Evolutionary conservation across 2,888 invertebrate species (phyloP), one percentile per base, ranked within the genome.

Genomic region (Entomobrya proxima): DNA sequence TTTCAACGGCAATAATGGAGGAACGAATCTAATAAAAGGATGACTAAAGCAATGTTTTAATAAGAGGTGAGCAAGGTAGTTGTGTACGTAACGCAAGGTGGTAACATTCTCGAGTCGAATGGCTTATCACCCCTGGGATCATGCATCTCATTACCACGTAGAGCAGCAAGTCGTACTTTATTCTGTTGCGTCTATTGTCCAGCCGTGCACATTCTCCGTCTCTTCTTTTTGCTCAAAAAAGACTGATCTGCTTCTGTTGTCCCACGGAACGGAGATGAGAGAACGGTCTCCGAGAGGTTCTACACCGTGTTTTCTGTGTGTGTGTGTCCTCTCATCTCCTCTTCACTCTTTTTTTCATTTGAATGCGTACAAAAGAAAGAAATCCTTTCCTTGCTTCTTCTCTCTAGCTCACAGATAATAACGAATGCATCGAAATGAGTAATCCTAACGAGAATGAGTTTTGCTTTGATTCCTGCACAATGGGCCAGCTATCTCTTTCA

Each of bases 101-200:
- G 50, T 50, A 47, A 24, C 47, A 35, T 40, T 77, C 21, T 55
- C 55, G 21, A 69, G 32, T 55, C 47, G 47, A 24, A n/a, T 4
- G 40, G 35, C 69, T 78, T 84, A 84, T 84, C 77, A 72, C 78
- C 40, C 37, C 37, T 78, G 78, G 78, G 44, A 84, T 84, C 84
- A 58, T 84, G 78, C 75, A 77, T 84, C 77, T 84, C 72, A 84
- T 84, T 77, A 64, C 35, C 74, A 40, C 27, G 58, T 24, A 32
- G 61, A 15, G 27, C 30, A 64, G 27, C 40, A 47, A 50, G 35
- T 27, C 18, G 44, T 52, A 74, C 55, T 55, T 9, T 40, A 55
- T 55, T 58, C 24, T 40, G 44, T 58, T 44, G 7, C 5, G 40
- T 55, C 40, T 74, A 76, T 76, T 76, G 75, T 82, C 76, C 75